Base-by-base conservation (phyloP, 2,888 invertebrate genomes). In the Pterobdella sp. region DNA sequence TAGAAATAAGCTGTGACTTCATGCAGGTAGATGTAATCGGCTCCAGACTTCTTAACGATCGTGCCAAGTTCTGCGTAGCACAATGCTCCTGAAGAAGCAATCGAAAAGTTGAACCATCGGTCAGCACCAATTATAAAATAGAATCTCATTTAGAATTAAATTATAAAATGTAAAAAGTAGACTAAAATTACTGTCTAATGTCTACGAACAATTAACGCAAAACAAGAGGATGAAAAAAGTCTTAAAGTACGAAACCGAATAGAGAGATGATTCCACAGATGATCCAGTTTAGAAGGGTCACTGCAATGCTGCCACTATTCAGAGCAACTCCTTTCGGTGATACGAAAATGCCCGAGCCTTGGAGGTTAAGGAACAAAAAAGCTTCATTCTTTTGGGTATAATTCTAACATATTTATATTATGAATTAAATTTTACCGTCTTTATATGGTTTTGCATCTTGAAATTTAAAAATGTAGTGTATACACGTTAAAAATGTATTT, bases 271-370 rank as follows among this genome's bases (percentile, higher is more conserved):
- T 85, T 80, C 95, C 95, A 85, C 94, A 94, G 81, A 91, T 88
- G 86, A 91, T 90, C 95, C 95, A 96, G 82, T 94, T 90, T 84
- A 94, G 87, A 86, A 96, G 91, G 87, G 93, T 92, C 86, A 93
- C 88, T 85, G 93, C 94, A 85, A 94, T 91, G 84, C 94, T 95
- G 85, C 92, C 92, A 0, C 91, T 89, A 78, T 89, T 87, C 78
- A 87, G 84, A 84, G 95, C 87, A 84, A 96, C 90, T 85, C 93
- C 93, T 85, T 93, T 92, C 85, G 96, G 94, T 86, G 94, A 94
- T 85, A 95, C 93, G 88, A 96, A 96, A 85, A 96, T 94, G 88
- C 95, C 95, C 85, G 94, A 95, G 84, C 94, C 93, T 93, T 84
- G 22, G n/a, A n/a, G n/a, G n/a, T n/a, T n/a, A n/a, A n/a, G n/a